A percentile compares a stretch with the other conserved stretches of the same genome.
These are phyloP conservation scores for Pteropus alecto DNA, from an alignment of 2,113 vertebrate species.

Conservation along the genomic window DNA sequence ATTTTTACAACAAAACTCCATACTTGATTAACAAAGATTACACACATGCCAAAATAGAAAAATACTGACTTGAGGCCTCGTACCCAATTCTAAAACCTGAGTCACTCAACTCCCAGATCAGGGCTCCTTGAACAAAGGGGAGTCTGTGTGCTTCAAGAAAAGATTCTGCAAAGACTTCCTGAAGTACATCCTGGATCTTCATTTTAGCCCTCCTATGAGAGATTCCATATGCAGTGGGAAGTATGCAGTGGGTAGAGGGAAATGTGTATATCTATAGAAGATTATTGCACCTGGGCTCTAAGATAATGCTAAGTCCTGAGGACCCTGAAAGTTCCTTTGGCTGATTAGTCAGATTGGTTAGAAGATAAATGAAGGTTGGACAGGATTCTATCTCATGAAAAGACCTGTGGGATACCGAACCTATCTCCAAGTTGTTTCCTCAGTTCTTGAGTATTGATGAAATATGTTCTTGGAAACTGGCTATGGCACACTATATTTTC, in stretches of 20 bases:
- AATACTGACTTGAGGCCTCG: not conserved
- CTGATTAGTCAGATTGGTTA: not conserved
- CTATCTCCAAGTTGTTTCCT: not conserved
- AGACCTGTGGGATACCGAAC: not conserved
- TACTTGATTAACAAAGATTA: not conserved
- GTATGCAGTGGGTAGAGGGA: not conserved
- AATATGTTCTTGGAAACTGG: conserved; percentile 3
- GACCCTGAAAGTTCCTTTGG: not conserved
- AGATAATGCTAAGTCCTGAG: not conserved
- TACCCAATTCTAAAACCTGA: not conserved
- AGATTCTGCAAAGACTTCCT: not conserved
- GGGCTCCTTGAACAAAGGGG: not conserved
- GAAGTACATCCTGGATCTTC: not conserved
- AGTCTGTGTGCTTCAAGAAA: not conserved
- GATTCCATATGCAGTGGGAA: not conserved
- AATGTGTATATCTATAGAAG: not conserved
- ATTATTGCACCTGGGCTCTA: not conserved
- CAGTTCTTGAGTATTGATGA: not conserved
- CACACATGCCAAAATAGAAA: not conserved
- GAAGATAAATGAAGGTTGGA: not conserved
- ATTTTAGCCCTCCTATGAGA: not conserved
- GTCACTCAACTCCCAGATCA: not conserved
- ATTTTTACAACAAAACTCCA: not conserved
- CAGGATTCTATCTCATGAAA: not conserved
- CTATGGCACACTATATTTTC: not conserved